Evolutionary conservation across 1,140 invertebrate species (phyloP), one percentile per base, ranked within the genome.

Genomic region (Anagrus nilaparvatae): DNA sequence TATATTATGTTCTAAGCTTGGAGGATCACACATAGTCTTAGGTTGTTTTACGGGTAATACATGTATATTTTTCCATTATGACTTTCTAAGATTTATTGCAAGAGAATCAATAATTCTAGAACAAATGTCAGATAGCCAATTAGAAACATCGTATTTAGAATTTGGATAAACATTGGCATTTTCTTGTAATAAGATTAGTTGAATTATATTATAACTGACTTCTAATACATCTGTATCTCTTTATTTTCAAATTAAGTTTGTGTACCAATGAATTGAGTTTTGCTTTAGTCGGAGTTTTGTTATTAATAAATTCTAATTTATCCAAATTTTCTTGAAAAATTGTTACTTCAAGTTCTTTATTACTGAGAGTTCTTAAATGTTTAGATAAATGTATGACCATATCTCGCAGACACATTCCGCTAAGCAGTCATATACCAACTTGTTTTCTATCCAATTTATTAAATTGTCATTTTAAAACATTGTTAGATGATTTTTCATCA

Each of bases 61-160:
- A 30, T 65, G 62, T 9, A 69, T 47, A 29, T 60, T 60, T 40
- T 66, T 67, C 58, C 61, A 66, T 40, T 63, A 60, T 21, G 56
- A 52, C 38, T 49, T 52, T 9, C 51, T 51, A 18, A 65, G 31
- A 33, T 56, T 56, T 5, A 52, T 44, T 3, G 61, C 53, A 32
- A 68, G 45, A 38, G 52, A 58, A 55, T 49, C 53, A 7, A 52
- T 49, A 32, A 69, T 59, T 34, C 58, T 47, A 0, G 53, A 50
- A 9, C 66, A 69, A 36, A 65, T 53, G 33, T 67, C 56, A 0
- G 42, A 33, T n/a, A 44, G 33, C 35, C 50, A 58, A 17, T 55
- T 55, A n/a, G n/a, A n/a, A n/a, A n/a, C n/a, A n/a, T n/a, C n/a
- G 1, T 13, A 21, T 30, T 8, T 33, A 8, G 28, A 23, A 18